Evolutionary conservation across 2,888 invertebrate genomes (phyloP), one percentile per base, ranked within the genome.

Genomic region (Maniola hyperantus): DNA sequence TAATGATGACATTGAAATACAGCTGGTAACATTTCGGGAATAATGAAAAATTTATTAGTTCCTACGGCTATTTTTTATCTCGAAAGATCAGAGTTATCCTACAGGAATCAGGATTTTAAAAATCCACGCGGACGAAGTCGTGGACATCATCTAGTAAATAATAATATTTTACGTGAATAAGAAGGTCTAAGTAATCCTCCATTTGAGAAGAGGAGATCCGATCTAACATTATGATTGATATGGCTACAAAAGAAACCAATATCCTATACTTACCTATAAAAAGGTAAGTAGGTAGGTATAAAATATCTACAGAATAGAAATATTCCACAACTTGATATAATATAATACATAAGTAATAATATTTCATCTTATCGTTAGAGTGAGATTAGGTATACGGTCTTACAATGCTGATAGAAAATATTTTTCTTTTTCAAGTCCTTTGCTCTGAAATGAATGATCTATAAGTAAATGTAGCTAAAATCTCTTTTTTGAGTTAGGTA

Each of bases 161-260:
- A 39, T 77, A 80, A 79, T 79, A 80, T 80, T 80, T 83, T 77
- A 79, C 73, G 74, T 74, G 79, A 76, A 80, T 77, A 71, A 58
- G 54, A 71, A 72, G 76, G 70, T 76, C 78, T 74, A 77, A 77
- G 80, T 82, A 83, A 85, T 83, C 79, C 78, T 73, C 79, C 79
- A 81, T 84, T 82, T 80, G 76, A n/a, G n/a, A 78, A 79, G 80
- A 83, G 80, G 80, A 81, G 80, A 83, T 84, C 77, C 73, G 76
- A 76, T 74, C 76, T 64, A 76, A 79, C 78, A 79, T 77, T 77
- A 75, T 77, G 78, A 80, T 83, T 83, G 82, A 81, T 76, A 71
- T 72, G 66, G 68, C 68, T 72, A 81, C 83, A 83, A 82, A 81
- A 76, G 79, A 75, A 79, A 80, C 75, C 48, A 48, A 48, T 48